Base-by-base conservation (phyloP, 23 tunicate species). In the Botrylloides violaceus region DNA sequence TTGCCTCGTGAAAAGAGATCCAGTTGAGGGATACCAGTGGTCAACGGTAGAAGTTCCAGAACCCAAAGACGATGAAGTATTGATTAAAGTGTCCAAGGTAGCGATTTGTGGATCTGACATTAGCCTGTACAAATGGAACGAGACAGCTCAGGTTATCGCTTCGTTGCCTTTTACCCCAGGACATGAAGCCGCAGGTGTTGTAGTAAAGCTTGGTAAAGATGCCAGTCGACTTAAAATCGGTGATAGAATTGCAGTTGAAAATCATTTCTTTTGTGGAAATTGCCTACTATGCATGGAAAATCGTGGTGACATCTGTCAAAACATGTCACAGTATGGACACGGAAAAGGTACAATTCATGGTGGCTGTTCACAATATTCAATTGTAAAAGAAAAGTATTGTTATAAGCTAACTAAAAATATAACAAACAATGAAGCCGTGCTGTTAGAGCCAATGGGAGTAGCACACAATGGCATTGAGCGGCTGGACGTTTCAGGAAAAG, bases 381-480 rank as follows among this genome's bases (percentile, higher is more conserved):
- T 90, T 58, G 81, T 90, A 12, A 53, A 83, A 35, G 97, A 83
- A 79, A 82, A 83, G 90, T 90, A 85, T 61, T 85, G 92, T 43
- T 93, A 80, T 82, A 81, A 81, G 49, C 71, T 93, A 19, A 63
- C 71, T 39, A 66, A 49, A 29, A 34, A 77, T 58, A 93, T 86
- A 66, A 68, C 95, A 2, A 89, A 93, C 70, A 49, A 66, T 36
- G 88, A 85, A 65, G 98, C 98, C 18, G 92, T 85, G 35, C 61
- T 93, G 29, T 49, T 93, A 70, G 98, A 93, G 36, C 98, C 98
- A 0, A 93, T 93, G 98, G 98, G 98, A 5, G 98, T 93, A 4
- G 98, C 98, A 36, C 98, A 93, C 43, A 93, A 93, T 64, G 86
- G 83, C 12, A 75, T 93, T 26, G 98, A 93, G 48, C 61, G 86